Percentiles rank a stretch among this genome's conserved stretches.
phyloP scores from a whole-genome alignment of 2,888 invertebrate genomes.

The Gymnosoma rotundatum region DNA sequence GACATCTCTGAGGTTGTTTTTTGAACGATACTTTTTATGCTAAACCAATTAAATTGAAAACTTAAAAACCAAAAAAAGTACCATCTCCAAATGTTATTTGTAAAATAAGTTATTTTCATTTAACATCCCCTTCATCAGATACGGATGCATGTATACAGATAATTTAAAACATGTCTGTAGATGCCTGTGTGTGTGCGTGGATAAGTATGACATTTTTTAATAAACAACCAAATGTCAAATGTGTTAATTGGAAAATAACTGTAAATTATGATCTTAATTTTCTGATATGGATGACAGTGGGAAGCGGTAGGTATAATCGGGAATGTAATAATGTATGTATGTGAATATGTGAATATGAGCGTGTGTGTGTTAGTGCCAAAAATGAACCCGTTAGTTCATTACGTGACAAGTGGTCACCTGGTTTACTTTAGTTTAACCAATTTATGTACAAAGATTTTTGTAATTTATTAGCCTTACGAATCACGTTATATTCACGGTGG shows the following conservation, averaged over 20 bases:
- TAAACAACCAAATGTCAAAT: constrained; percentile 70
- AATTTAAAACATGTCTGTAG: neutral
- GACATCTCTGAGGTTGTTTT: no score
- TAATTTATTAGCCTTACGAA: no score
- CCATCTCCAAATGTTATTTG: neutral
- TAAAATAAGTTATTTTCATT: neutral
- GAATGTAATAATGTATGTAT: neutral
- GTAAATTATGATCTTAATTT: constrained; percentile 70
- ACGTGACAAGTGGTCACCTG: neutral
- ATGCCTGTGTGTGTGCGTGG: constrained; percentile 4
- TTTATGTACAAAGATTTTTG: no score
- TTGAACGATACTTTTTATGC: no score
- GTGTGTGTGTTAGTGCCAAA: neutral
- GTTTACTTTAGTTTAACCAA: no score
- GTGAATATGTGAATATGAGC: neutral
- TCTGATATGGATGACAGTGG: constrained; percentile 51
- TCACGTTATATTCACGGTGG: no score
- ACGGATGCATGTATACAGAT: neutral
- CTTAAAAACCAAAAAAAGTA: neutral
- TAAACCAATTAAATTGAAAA: no score
- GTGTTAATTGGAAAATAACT: constrained; percentile 71
- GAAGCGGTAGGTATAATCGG: neutral
- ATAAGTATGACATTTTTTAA: constrained; percentile 60
- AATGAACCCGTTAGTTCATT: neutral
- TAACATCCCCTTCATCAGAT: constrained; percentile 32